phyloP scores from a whole-genome alignment of 1,140 invertebrate genomes.

The Polyergus mexicanus region DNA sequence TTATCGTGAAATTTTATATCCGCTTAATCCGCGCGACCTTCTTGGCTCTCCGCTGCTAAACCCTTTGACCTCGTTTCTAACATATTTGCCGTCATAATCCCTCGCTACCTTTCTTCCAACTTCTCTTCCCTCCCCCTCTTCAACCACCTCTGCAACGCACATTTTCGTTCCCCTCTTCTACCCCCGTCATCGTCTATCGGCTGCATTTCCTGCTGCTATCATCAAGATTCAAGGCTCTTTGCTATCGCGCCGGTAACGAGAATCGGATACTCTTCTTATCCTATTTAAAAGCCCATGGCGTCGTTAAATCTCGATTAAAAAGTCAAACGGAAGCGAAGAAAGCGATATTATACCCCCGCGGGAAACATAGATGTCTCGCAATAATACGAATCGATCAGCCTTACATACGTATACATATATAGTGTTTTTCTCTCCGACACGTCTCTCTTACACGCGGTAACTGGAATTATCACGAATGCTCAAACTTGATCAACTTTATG shows the following conservation, averaged over 20 bases:
- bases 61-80: slow-evolving; percentile 72
- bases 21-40: slow-evolving; percentile 56
- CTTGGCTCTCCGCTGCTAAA: slow-evolving; percentile 55
- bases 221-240: slow-evolving; percentile 58
- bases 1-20: slow-evolving; percentile 74
- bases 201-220: slow-evolving; percentile 29
- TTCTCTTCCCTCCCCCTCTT: neutral
- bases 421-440: neutral
- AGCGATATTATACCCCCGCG: slow-evolving; percentile 19
- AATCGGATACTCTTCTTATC: slow-evolving; percentile 25
- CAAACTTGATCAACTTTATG: neutral
- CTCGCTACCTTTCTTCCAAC: slow-evolving; percentile 3
- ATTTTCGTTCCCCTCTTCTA: neutral
- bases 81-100: slow-evolving; percentile 71
- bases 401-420: neutral
- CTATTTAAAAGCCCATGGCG: neutral
- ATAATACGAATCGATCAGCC: neutral
- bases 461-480: neutral
- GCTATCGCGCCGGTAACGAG: slow-evolving; percentile 49
- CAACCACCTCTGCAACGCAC: slow-evolving; percentile 1
- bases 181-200: neutral
- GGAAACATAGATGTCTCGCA: neutral
- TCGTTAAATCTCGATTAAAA: slow-evolving; percentile 70
- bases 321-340: slow-evolving; percentile 51
- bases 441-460: neutral